Conservation (phyloP, 2,888 invertebrate species). For the Tetanocera ferruginea region DNA sequence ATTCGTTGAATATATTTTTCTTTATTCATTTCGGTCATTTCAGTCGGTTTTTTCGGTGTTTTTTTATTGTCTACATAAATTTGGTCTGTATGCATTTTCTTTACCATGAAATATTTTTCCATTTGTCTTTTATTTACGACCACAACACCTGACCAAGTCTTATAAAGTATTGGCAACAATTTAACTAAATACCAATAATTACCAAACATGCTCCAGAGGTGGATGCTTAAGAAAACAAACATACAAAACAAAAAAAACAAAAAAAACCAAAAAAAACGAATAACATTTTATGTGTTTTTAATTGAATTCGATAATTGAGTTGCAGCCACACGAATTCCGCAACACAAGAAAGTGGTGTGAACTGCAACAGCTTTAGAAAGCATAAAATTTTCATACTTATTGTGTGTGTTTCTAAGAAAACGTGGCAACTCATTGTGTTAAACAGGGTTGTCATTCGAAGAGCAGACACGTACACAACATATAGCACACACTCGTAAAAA, state of each 20-base stretch:
- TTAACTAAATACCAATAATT: slow-evolving; percentile 23
- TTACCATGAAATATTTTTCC: neutral
- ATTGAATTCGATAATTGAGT: slow-evolving; percentile 33
- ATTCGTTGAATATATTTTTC: no score
- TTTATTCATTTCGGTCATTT: no score
- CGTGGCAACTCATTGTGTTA: neutral
- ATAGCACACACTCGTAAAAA: neutral
- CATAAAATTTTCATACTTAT: slow-evolving; percentile 19
- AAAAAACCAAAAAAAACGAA: neutral
- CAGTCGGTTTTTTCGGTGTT: no score
- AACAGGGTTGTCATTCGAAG: neutral
- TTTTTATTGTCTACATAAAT: no score
- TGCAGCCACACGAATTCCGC: neutral
- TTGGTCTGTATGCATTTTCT: neutral
- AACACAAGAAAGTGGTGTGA: slow-evolving; percentile 14
- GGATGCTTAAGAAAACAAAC: neutral
- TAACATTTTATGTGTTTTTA: slow-evolving; percentile 24
- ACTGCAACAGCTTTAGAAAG: slow-evolving; percentile 27
- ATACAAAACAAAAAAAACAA: neutral
- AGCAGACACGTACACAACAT: neutral
- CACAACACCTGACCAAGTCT: slow-evolving; percentile 15
- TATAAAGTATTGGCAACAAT: slow-evolving; percentile 12
- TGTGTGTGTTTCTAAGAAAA: neutral
- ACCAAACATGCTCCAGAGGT: neutral
- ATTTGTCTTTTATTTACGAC: slow-evolving; percentile 19